Evolutionary conservation across 2,888 invertebrate genomes (phyloP), one percentile per base, ranked within the genome.

Genomic region (Trichacis sp.): DNA sequence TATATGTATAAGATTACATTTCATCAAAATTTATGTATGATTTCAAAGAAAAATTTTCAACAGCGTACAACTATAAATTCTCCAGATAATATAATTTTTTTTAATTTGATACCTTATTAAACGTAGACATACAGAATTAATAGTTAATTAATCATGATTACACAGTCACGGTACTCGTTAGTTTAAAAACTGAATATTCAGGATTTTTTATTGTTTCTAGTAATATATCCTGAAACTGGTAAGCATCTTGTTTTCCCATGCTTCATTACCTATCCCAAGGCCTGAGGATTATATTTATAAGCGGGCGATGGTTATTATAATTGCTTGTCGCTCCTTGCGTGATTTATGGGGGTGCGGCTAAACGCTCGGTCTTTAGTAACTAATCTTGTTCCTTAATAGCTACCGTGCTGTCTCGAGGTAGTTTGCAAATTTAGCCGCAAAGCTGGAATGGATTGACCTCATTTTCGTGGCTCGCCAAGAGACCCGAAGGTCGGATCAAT

Each of bases 231-330:
- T 45, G 58, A 43, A 68, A 76, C 75, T 75, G 73, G 74, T 76
- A 74, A 69, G 71, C 73, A 72, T 77, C 72, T 66, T 71, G 69
- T 64, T 72, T 64, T 76, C 73, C 74, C 72, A 76, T 73, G 77
- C 70, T 77, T 78, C 78, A 80, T 80, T 79, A 79, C 73, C 76
- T 73, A 77, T 72, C 76, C 71, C 73, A 72, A 72, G 74, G 75
- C 70, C 72, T 68, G 68, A 72, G 73, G 74, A 77, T 78, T 77
- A 78, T 79, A 80, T 79, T 79, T 78, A 77, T 75, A 74, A 73
- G 73, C 71, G 52, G 66, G 71, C 73, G 75, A 79, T 80, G 78
- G 77, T 81, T 80, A 79, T 80, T 80, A 79, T 80, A 80, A 80
- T 81, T 79, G 80, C 79, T 77, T 79, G 80, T 80, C 78, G 77